Percentiles rank a stretch among this genome's conserved stretches.
phyloP scores from a whole-genome alignment of 2,113 vertebrate species.

The Channa argus region DNA sequence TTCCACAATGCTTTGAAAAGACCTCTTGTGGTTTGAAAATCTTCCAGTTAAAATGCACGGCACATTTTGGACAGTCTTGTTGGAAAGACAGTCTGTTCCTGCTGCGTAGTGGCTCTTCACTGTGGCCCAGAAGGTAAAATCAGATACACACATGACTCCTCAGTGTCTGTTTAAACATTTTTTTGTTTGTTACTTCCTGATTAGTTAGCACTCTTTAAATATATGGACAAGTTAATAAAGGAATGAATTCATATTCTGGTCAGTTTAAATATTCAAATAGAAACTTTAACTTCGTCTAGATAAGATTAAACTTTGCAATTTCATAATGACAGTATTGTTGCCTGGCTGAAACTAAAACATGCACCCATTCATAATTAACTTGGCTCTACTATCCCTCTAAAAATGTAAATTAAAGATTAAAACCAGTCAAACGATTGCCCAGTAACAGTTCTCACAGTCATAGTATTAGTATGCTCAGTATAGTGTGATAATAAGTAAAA shows the following conservation, averaged over 20 bases:
- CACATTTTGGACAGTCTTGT: background rate
- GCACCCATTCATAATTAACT: background rate
- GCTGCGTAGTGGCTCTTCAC: background rate
- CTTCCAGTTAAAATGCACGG: background rate
- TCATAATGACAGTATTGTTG: background rate
- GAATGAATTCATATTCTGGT: background rate
- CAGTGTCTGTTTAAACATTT: background rate
- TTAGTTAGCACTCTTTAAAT: background rate
- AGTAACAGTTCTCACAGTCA: background rate
- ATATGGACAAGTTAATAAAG: background rate
- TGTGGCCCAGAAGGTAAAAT: background rate
- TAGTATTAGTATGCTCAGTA: background rate
- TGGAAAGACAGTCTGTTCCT: background rate
- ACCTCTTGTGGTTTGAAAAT: background rate
- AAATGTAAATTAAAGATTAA: background rate
- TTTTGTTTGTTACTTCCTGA: background rate
- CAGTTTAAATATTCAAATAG: constrained; percentile 28
- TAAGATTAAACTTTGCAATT: background rate
- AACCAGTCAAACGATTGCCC: constrained; percentile 1
- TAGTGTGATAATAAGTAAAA: background rate
- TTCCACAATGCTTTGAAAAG: background rate
- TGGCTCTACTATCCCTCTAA: too few species aligned
- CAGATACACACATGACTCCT: background rate
- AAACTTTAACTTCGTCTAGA: background rate
- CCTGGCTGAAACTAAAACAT: background rate